These are phyloP conservation scores for Microctonus brassicae DNA, from an alignment of 2,888 invertebrate genomes.

Conservation along the genomic window DNA sequence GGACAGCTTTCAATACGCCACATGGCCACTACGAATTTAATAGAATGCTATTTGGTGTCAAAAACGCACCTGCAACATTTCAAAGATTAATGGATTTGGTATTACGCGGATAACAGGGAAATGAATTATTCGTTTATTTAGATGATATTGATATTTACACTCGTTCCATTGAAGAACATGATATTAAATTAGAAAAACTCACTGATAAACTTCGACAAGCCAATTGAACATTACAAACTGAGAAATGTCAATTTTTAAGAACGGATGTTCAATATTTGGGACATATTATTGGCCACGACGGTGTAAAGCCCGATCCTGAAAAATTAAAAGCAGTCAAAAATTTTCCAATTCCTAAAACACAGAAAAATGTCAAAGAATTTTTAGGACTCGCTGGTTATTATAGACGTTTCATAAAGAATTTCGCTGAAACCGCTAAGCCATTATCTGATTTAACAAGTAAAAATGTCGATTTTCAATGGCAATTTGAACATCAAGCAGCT, in stretches of 20 bases:
- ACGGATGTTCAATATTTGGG: slow-evolving; percentile 49
- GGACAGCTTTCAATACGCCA: too few relatives aligned
- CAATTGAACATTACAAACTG: slow-evolving; percentile 22
- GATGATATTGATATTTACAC: slow-evolving; percentile 27
- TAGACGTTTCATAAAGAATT: slow-evolving; percentile 47
- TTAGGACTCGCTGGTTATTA: slow-evolving; percentile 49
- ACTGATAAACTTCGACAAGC: neutral
- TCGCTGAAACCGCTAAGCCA: slow-evolving; percentile 46
- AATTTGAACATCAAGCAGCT: slow-evolving; percentile 23
- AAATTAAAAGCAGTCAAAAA: slow-evolving; percentile 43
- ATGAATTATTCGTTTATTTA: slow-evolving; percentile 20
- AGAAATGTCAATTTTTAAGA: slow-evolving; percentile 42
- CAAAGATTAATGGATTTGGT: slow-evolving; percentile 39
- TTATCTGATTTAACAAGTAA: slow-evolving; percentile 48
- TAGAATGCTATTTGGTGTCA: too few relatives aligned
- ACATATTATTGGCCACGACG: slow-evolving; percentile 46
- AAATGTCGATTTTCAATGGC: slow-evolving; percentile 38
- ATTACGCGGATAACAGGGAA: slow-evolving; percentile 37
- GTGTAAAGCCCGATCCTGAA: slow-evolving; percentile 47
- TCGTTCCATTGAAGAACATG: neutral
- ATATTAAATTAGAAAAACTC: neutral
- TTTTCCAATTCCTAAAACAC: slow-evolving; percentile 31
- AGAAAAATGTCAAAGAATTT: slow-evolving; percentile 44
- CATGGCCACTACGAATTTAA: too few relatives aligned
- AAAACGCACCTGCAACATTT: slow-evolving; percentile 57